A percentile compares a stretch with the other conserved stretches of the same genome.
These are phyloP conservation scores for Pheosia gnoma DNA, from an alignment of 2,888 invertebrate genomes.

Conservation along the genomic window DNA sequence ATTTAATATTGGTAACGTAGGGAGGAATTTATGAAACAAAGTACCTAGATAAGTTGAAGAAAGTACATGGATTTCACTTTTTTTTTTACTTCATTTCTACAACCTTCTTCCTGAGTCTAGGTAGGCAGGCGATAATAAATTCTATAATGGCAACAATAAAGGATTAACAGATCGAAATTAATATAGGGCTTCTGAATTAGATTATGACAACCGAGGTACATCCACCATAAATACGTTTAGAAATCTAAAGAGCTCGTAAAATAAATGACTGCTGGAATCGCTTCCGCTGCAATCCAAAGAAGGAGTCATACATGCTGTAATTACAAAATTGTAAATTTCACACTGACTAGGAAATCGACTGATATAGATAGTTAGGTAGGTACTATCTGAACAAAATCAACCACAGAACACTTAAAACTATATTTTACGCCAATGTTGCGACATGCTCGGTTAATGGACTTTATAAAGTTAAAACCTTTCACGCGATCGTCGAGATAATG, in stretches of 20 bases:
- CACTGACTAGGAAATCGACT: too few species aligned
- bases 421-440: conserved; percentile 67
- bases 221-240: conserved; percentile 62
- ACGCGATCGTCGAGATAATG: conserved; percentile 71
- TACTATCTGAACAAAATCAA: conserved; percentile 32
- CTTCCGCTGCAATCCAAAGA: conserved; percentile 60
- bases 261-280: conserved; percentile 66
- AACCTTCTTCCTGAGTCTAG: neutral
- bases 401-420: conserved; percentile 54
- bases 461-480: conserved; percentile 69
- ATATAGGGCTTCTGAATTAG: conserved; percentile 39
- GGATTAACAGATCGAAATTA: conserved; percentile 21
- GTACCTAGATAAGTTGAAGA: too few species aligned
- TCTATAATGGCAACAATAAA: conserved; percentile 20
- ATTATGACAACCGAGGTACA: conserved; percentile 52
- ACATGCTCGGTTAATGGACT: conserved; percentile 72
- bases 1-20: neutral
- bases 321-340: conserved; percentile 74
- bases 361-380: conserved; percentile 59
- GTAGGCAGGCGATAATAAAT: conserved; percentile 16
- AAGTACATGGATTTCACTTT: too few species aligned
- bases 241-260: conserved; percentile 69
- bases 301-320: conserved; percentile 59
- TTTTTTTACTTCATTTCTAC: neutral
- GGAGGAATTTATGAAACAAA: too few species aligned